phyloP scores from a whole-genome alignment of 23 tunicate species.

The Ciona savignyi region DNA sequence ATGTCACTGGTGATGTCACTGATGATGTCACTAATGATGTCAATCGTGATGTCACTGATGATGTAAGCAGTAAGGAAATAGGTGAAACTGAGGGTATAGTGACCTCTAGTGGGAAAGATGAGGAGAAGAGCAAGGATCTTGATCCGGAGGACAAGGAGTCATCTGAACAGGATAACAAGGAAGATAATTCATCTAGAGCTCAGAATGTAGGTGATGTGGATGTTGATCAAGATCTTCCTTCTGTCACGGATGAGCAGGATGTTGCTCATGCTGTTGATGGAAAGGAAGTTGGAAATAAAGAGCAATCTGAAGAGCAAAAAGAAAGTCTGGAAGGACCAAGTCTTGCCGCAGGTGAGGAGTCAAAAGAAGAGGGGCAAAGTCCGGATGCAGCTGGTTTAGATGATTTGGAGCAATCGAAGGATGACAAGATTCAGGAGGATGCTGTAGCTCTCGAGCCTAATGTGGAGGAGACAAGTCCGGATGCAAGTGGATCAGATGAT shows the following conservation, averaged over 20 bases:
- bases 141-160: neutral
- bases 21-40: neutral
- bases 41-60: neutral
- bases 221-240: neutral
- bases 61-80: neutral
- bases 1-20: neutral
- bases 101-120: neutral
- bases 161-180: no score
- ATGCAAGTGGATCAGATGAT: conserved; percentile 5
- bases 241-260: neutral
- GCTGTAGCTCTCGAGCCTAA: conserved; percentile 2
- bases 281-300: conserved; percentile 1
- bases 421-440: neutral
- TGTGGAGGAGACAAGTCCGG: neutral
- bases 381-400: neutral
- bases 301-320: neutral
- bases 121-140: neutral
- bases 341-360: neutral
- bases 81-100: conserved; percentile 17
- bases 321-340: neutral
- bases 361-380: neutral
- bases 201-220: neutral
- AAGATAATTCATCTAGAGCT: neutral
- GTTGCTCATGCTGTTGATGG: neutral
- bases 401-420: neutral